Base-by-base conservation (phyloP, 30 jellyfish, hydroid and myxozoan genomes). In the Nemopilema nomurai region DNA sequence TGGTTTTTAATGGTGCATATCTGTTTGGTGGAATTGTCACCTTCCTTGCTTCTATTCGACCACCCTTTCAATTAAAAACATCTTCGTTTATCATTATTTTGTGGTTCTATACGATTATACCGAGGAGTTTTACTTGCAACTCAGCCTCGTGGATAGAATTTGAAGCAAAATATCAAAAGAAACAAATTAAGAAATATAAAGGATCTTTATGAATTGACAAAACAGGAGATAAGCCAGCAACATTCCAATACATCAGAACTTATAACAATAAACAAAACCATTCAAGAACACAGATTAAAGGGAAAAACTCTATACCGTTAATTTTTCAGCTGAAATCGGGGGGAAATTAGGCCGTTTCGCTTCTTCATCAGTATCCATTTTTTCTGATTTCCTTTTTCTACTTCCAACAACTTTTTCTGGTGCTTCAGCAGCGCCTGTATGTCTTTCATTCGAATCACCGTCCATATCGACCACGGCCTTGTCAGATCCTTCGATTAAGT, bases 21-120 rank as follows among this genome's bases (percentile, higher is more conserved):
- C 99, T 89, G 84, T 95, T 89, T 21, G 97, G 92, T 25, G 99
- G 99, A 74, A 95, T 92, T 7, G 97, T 77, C 6, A 95, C 96
- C 53, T 89, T 89, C 21, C 99, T 81, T 67, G 84, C 70, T 28
- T 92, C 98, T 65, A 83, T 74, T 88, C 89, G 81, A 22, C 96
- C 98, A 81, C 69, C 90, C 93, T 84, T 31, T 9, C 53, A 82
- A 82, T 68, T 41, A 1, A 69, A 70, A 77, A 51, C 18, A 1
- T 76, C 1, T 29, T 18, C 4, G 6, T 64, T 19, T 3, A 64
- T 25, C 31, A 25, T 3, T 64, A 64, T 64, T 64, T 64, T 1
- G 6, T n/a, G n/a, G n/a, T n/a, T n/a, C n/a, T n/a, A n/a, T n/a
- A n/a, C n/a, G n/a, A n/a, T n/a, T n/a, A n/a, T n/a, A n/a, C n/a